phyloP scores from a whole-genome alignment of 2,888 invertebrate species.

The Andrena haemorrhoa region DNA sequence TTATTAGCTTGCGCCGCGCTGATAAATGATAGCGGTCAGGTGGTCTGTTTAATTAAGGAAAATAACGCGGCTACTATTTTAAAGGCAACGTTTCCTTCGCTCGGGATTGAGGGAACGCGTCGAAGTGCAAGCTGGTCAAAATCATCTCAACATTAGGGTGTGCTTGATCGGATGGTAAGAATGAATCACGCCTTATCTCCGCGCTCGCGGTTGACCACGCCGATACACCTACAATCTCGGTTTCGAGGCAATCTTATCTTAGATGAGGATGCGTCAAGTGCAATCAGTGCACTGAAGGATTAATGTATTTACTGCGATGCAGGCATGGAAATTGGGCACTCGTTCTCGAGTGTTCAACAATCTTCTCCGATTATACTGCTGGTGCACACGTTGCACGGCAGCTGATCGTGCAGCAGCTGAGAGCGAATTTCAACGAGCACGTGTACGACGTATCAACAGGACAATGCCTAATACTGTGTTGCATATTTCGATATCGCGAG shows the following conservation, averaged over 20 bases:
- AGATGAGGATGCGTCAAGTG: not conserved
- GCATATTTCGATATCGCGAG: not conserved
- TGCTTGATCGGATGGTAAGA: not conserved
- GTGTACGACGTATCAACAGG: not conserved
- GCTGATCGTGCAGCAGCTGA: not conserved
- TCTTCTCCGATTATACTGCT: not conserved
- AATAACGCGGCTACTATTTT: not conserved
- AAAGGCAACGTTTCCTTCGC: not conserved
- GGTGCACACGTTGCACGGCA: not conserved
- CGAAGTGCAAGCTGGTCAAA: not conserved
- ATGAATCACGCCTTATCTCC: constrained; percentile 29
- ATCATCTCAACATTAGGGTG: not conserved
- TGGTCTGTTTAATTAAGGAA: not conserved
- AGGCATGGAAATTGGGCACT: not conserved
- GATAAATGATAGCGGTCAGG: constrained; percentile 9
- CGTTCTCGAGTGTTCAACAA: not conserved
- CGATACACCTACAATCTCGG: not conserved
- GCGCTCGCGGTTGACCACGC: not conserved
- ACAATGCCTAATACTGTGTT: not conserved
- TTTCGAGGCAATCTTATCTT: constrained; percentile 9
- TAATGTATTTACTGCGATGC: not conserved
- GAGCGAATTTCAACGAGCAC: not conserved
- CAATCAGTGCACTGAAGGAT: not conserved
- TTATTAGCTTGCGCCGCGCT: not conserved
- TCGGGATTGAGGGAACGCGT: not conserved